Evolutionary conservation across 2,113 vertebrate species (phyloP), one percentile per base, ranked within the genome.

Genomic region (Vidua chalybeata): DNA sequence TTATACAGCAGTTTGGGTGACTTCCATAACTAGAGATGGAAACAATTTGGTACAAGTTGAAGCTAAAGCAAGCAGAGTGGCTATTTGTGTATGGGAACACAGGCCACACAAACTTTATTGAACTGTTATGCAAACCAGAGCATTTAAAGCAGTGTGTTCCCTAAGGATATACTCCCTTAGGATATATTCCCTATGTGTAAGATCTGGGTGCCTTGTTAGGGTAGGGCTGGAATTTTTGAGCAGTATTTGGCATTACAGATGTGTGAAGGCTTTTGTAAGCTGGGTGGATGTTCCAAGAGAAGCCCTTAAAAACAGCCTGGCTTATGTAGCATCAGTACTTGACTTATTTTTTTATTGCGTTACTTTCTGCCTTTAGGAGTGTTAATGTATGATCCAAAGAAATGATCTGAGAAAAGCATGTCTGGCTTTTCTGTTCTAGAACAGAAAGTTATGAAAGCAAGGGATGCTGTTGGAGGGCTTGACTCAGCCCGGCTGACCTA

Each of bases 391-490:
- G 39, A 45, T 54, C 45, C 35, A 61, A 68, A 37, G 54, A 77
- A 59, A 31, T 33, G 26, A 37, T 46, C 46, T 87, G 84, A 46
- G 54, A 64, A 75, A 76, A 90, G 19, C n/a, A 8, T 15, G 58
- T 54, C 58, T 83, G 87, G 35, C 74, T 73, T 87, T 39, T 87
- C 5, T 71, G 37, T 87, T 78, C 71, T 80, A 59, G 85, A 90
- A 85, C 21, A 91, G 78, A 87, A 83, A 79, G 37, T 76, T 80
- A 35, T 3, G 7, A 93, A 87, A 78, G 84, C 74, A 58, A 33
- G 37, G 67, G 90, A 43, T 90, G 78, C 63, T 83, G 31, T 13
- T 33, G 49, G 62, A 87, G 49, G 46, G 26, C 79, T 84, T 91
- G 91, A 89, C 67, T 87, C 69, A 89, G 56, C 48, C 39, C 0